Conservation (phyloP, 2,113 vertebrate species). For the Zosterops japonicus region DNA sequence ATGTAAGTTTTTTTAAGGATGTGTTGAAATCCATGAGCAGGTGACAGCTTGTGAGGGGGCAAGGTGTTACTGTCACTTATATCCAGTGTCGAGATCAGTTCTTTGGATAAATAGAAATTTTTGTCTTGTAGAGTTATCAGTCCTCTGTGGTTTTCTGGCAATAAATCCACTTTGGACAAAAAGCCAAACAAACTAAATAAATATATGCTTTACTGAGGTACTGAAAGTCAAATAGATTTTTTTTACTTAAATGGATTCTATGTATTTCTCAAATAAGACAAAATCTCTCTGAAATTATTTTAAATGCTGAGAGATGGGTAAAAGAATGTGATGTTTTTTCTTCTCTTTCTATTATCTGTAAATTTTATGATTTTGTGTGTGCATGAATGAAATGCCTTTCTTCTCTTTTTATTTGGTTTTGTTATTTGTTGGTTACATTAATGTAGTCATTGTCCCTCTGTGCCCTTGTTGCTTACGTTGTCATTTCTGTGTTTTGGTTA, state of each 20-base stretch:
- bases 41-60: not conserved
- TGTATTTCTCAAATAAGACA: constrained; percentile 7
- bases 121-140: not conserved
- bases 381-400: constrained; percentile 5
- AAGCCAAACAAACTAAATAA: not conserved
- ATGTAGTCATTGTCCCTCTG: not conserved
- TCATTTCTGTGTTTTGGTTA: constrained; percentile 1
- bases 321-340: not conserved
- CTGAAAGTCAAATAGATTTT: constrained; percentile 4
- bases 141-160: not conserved
- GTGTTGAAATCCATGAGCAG: not conserved
- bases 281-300: not conserved
- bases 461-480: constrained; percentile 5
- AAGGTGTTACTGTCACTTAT: not conserved
- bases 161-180: not conserved
- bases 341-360: not conserved
- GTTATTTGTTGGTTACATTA: not conserved
- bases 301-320: not conserved
- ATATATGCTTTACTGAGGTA: not conserved
- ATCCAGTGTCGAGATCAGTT: not conserved
- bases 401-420: not conserved
- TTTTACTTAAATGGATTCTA: not conserved
- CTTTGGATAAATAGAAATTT: not conserved
- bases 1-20: not conserved
- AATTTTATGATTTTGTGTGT: not conserved